Conservation (phyloP, 2,113 vertebrate species). For the Melanocharis versteri region DNA sequence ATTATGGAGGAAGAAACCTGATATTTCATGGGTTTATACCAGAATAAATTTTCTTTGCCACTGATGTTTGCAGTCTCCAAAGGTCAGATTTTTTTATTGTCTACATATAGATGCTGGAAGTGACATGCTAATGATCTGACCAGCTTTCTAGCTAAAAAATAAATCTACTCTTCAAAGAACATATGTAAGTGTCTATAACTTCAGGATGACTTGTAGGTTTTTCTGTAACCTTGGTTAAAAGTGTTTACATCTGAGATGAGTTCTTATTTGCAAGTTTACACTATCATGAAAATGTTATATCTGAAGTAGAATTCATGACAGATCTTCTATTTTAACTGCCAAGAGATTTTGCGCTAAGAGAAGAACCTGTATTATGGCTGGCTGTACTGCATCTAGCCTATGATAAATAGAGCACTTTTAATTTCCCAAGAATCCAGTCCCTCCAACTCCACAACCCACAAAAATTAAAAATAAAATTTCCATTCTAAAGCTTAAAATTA, state of each 20-base stretch:
- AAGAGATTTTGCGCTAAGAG: background rate
- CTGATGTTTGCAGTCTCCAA: background rate
- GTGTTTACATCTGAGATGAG: background rate
- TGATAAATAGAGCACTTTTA: slow-evolving; percentile 35
- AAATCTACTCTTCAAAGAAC: background rate
- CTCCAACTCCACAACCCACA: background rate
- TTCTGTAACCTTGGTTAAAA: background rate
- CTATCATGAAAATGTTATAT: background rate
- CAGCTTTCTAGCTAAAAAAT: background rate
- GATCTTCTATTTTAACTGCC: background rate
- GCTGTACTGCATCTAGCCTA: background rate
- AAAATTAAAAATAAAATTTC: slow-evolving; percentile 55
- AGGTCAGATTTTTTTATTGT: background rate
- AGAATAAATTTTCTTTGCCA: background rate
- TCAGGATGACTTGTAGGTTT: background rate
- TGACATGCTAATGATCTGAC: background rate
- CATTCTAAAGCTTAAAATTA: slow-evolving; percentile 33
- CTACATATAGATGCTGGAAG: background rate
- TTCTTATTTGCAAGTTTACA: background rate
- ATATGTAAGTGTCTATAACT: background rate
- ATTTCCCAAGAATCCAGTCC: slow-evolving; percentile 17
- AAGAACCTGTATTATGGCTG: background rate
- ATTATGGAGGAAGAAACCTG: background rate
- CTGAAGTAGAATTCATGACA: background rate
- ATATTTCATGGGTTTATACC: background rate